phyloP scores from a whole-genome alignment of 2,113 vertebrate genomes.

The Chionodraco myersi region DNA sequence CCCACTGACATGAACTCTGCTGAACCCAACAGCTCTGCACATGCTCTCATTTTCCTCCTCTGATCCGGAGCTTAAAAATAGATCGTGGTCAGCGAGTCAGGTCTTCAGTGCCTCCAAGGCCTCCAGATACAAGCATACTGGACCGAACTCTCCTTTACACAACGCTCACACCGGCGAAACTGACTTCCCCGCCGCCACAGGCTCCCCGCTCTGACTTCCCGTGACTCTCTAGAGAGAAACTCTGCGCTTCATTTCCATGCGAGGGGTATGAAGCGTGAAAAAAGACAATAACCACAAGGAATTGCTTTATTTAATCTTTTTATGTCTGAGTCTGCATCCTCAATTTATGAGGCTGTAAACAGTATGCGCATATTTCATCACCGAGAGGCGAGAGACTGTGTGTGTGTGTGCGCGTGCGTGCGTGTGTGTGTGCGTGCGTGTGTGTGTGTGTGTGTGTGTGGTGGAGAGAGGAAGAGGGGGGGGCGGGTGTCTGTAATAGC shows the following conservation, averaged over 20 bases:
- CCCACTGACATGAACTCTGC: slow-evolving; percentile 4
- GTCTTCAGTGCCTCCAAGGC: slow-evolving; percentile 41
- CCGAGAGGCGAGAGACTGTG: slow-evolving; percentile 12
- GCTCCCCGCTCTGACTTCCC: slow-evolving; percentile 38
- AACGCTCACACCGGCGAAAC: slow-evolving; percentile 10
- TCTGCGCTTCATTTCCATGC: slow-evolving; percentile 58
- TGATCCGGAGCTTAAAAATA: slow-evolving; percentile 75
- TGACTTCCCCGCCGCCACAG: slow-evolving; percentile 37
- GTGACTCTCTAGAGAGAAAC: slow-evolving; percentile 20
- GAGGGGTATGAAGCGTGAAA: slow-evolving; percentile 52
- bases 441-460: slow-evolving; percentile 7
- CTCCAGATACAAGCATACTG: slow-evolving; percentile 29
- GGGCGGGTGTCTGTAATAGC: slow-evolving; percentile 36
- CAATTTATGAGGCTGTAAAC: slow-evolving; percentile 75
- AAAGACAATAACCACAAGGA: slow-evolving; percentile 65
- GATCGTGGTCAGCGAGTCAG: slow-evolving; percentile 59
- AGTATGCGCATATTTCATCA: slow-evolving; percentile 72
- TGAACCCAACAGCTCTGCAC: slow-evolving; percentile 4
- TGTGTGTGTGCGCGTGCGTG: slow-evolving; percentile 15
- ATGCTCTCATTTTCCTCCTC: slow-evolving; percentile 39
- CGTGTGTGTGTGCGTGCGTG: slow-evolving; percentile 12
- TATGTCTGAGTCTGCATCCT: slow-evolving; percentile 71
- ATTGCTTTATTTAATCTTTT: slow-evolving; percentile 71
- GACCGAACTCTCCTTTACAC: slow-evolving; percentile 12
- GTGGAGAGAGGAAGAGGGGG: not conserved